phyloP scores from a whole-genome alignment of 2,888 invertebrate species.

The Hoplodrina blanda region DNA sequence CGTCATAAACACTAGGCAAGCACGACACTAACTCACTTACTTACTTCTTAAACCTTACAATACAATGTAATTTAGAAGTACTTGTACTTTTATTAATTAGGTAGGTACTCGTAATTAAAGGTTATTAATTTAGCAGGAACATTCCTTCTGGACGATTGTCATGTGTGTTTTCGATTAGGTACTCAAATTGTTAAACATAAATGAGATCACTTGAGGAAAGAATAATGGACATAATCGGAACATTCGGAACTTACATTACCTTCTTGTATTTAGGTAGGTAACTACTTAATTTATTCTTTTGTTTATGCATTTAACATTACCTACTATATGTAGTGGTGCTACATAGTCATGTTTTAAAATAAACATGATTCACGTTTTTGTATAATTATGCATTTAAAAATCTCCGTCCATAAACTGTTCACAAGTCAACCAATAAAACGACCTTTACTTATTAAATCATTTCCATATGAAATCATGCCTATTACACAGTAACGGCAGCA shows the following conservation, averaged over 20 bases:
- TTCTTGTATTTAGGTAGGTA: conserved; percentile 2
- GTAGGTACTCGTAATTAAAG: neutral
- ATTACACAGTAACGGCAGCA: conserved; percentile 7
- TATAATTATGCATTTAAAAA: conserved; percentile 7
- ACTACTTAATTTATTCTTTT: conserved; percentile 16
- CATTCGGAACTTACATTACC: neutral
- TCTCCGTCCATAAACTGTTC: conserved; percentile 9
- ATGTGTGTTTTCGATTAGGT: conserved; percentile 11
- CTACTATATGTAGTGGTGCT: neutral
- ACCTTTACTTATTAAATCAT: conserved; percentile 33
- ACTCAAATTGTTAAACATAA: conserved; percentile 5
- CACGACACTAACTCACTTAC: no score
- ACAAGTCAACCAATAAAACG: conserved; percentile 4
- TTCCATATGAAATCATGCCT: conserved; percentile 6
- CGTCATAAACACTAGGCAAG: no score
- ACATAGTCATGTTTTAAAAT: conserved; percentile 11
- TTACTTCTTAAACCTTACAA: neutral
- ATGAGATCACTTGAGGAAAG: conserved; percentile 37
- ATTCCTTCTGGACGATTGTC: neutral
- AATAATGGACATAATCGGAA: neutral
- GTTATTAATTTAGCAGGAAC: neutral
- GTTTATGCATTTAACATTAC: conserved; percentile 1
- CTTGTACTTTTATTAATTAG: no score
- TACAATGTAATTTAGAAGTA: neutral
- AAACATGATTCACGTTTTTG: conserved; percentile 24